Evolutionary conservation across 2,113 vertebrate genomes (phyloP).

Genomic region (Atherinomorus stipes): DNA sequence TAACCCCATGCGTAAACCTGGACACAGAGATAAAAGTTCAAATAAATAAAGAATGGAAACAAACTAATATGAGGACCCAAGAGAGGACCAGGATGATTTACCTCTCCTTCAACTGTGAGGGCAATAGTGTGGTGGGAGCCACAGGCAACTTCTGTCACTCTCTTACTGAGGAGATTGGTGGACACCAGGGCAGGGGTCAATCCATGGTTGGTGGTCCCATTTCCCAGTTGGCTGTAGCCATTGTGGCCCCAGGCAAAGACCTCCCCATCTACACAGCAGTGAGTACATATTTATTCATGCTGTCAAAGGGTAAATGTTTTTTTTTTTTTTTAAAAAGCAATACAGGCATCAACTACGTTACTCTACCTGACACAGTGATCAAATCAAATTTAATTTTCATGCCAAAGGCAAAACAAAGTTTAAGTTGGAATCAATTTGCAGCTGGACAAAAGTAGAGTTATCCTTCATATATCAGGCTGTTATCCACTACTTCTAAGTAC

Average conservation of each 20-base stretch:
- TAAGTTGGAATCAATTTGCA: too few species aligned
- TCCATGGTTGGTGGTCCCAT: slow-evolving; percentile 93
- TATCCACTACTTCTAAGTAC: too few species aligned
- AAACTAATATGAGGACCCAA: not conserved
- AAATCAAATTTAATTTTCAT: too few species aligned
- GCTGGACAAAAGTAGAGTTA: too few species aligned
- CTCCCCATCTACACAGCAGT: slow-evolving; percentile 89
- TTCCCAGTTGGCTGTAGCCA: slow-evolving; percentile 95
- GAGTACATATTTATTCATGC: slow-evolving; percentile 31
- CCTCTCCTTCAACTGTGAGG: slow-evolving; percentile 95
- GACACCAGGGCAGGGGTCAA: slow-evolving; percentile 92
- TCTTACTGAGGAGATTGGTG: slow-evolving; percentile 94
- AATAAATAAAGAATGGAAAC: not conserved
- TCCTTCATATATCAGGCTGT: too few species aligned
- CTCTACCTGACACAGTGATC: too few species aligned
- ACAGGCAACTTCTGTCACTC: slow-evolving; percentile 93
- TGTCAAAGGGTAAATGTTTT: slow-evolving; percentile 51
- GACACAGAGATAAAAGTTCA: slow-evolving; percentile 29
- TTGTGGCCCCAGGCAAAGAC: slow-evolving; percentile 98
- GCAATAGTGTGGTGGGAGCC: slow-evolving; percentile 97
- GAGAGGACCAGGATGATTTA: slow-evolving; percentile 56
- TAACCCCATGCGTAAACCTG: slow-evolving; percentile 98
- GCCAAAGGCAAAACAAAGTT: too few species aligned
- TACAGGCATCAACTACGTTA: too few species aligned
- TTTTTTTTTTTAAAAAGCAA: too few species aligned